These are phyloP conservation scores for Melanotaenia pygmaea DNA, from an alignment of 2,797 vertebrate species.

Conservation along the genomic window DNA sequence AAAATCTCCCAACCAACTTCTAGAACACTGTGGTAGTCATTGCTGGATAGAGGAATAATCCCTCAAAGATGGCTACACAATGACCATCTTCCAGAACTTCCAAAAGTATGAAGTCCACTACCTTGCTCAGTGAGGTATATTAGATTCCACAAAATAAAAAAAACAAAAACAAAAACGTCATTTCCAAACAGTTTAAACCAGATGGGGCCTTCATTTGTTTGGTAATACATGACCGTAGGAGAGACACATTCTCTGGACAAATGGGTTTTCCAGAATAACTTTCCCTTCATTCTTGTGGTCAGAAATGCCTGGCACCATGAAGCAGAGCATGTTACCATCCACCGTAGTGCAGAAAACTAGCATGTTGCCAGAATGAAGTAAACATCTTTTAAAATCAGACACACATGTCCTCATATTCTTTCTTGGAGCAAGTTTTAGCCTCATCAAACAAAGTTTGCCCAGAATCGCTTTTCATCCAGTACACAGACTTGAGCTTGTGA, in stretches of 20 bases:
- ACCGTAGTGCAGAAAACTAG: conserved; percentile 39
- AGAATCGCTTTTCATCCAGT: conserved; percentile 47
- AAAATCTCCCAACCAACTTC: too few species aligned
- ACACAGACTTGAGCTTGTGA: conserved; percentile 43
- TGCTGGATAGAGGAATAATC: too few species aligned
- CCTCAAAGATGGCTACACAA: background rate
- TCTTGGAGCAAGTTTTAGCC: conserved; percentile 22
- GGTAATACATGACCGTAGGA: background rate
- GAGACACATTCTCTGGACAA: conserved; percentile 29
- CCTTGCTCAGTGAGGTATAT: background rate
- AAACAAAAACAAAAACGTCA: background rate
- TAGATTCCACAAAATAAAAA: background rate
- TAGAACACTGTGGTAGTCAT: too few species aligned
- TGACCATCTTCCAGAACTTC: background rate
- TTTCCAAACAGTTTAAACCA: background rate
- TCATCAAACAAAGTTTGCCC: conserved; percentile 32
- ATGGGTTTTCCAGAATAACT: conserved; percentile 34
- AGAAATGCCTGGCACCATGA: conserved; percentile 44
- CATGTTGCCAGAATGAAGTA: conserved; percentile 46
- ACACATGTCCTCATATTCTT: conserved; percentile 5
- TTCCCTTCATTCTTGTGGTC: conserved; percentile 61
- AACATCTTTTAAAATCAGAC: conserved; percentile 43
- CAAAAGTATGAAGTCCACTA: background rate
- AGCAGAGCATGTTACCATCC: conserved; percentile 45
- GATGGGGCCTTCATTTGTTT: background rate